Percentiles rank a stretch among this genome's conserved stretches.
These are phyloP conservation scores for Drosophila subpulchrella DNA, from an alignment of 1,140 invertebrate genomes.

Conservation along the genomic window DNA sequence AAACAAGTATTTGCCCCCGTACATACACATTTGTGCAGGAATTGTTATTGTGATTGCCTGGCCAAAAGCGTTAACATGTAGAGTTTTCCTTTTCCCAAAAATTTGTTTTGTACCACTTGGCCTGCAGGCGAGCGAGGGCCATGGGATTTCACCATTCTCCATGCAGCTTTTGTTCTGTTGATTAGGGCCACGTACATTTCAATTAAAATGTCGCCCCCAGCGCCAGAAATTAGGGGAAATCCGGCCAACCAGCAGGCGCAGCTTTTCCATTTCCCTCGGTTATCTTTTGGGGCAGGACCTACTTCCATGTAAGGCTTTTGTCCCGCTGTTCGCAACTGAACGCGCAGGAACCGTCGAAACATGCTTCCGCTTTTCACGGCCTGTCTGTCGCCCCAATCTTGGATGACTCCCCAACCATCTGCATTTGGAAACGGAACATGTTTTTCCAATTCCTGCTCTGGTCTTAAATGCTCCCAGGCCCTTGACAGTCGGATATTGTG, in stretches of 20 bases:
- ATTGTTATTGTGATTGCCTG: constrained; percentile 75
- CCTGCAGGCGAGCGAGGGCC: constrained; percentile 42
- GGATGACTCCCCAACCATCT: constrained; percentile 4
- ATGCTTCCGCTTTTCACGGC: constrained; percentile 69
- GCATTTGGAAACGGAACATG: constrained; percentile 51
- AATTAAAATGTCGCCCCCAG: constrained; percentile 74
- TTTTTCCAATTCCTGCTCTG: constrained; percentile 70
- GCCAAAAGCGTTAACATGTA: constrained; percentile 76
- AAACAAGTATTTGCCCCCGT: constrained; percentile 62
- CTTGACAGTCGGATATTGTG: constrained; percentile 44
- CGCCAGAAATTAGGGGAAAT: constrained; percentile 59
- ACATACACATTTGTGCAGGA: constrained; percentile 17
- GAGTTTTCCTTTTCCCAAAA: constrained; percentile 59
- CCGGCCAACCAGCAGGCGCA: constrained; percentile 28
- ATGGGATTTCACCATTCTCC: constrained; percentile 3
- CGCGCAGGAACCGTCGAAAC: constrained; percentile 52
- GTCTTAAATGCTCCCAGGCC: constrained; percentile 49
- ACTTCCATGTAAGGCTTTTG: constrained; percentile 32
- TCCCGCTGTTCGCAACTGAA: constrained; percentile 60
- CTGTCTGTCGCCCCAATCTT: constrained; percentile 22
- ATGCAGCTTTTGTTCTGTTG: constrained; percentile 62
- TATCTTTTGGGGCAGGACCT: constrained; percentile 39
- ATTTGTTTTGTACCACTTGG: constrained; percentile 52
- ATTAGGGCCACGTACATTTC: constrained; percentile 71
- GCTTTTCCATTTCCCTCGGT: constrained; percentile 17